phyloP scores from a whole-genome alignment of 2,888 invertebrate genomes.

The Epicampocera succincta region DNA sequence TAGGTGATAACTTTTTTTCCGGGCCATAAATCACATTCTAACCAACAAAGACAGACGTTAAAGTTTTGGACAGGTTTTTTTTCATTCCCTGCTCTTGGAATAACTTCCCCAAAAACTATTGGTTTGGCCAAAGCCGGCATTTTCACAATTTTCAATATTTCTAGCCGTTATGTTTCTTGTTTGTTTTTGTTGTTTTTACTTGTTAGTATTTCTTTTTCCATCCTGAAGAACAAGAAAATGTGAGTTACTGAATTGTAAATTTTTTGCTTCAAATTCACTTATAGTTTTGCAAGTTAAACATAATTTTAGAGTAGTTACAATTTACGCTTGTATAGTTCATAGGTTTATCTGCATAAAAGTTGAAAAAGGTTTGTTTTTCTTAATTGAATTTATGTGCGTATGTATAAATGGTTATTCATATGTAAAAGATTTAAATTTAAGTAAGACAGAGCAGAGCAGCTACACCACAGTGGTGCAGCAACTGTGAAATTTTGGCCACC shows the following conservation, averaged over 20 bases:
- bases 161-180: slow-evolving; percentile 3
- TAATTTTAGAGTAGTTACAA: slow-evolving; percentile 67
- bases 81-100: not conserved
- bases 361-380: slow-evolving; percentile 60
- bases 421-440: slow-evolving; percentile 56
- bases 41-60: too few relatives aligned
- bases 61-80: too few relatives aligned
- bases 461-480: slow-evolving; percentile 51
- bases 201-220: not conserved
- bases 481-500: too few relatives aligned
- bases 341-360: slow-evolving; percentile 47
- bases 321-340: slow-evolving; percentile 68
- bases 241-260: slow-evolving; percentile 50
- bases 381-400: slow-evolving; percentile 65
- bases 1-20: too few relatives aligned
- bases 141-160: slow-evolving; percentile 39
- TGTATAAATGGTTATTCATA: slow-evolving; percentile 63
- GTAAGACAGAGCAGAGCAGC: not conserved
- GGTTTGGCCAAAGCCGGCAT: slow-evolving; percentile 12
- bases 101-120: slow-evolving; percentile 30
- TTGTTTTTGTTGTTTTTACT: slow-evolving; percentile 1
- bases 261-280: slow-evolving; percentile 64
- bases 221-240: slow-evolving; percentile 31
- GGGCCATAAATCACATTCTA: too few relatives aligned
- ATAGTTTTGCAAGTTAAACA: slow-evolving; percentile 67